Conservation (phyloP, 2,113 vertebrate species). For the Chaetodon auriga region DNA sequence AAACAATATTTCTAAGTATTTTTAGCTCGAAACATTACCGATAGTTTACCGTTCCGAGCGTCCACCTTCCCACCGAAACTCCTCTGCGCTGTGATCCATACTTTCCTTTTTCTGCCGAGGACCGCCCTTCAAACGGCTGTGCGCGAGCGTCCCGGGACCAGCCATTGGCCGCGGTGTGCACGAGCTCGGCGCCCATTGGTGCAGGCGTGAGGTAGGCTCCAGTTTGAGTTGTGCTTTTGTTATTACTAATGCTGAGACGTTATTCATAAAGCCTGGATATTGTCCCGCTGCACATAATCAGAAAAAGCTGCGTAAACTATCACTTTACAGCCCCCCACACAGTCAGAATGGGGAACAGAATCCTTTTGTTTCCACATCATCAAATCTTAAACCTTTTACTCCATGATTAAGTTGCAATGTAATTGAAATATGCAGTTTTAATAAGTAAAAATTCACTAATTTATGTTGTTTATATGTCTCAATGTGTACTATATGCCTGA, state of each 20-base stretch:
- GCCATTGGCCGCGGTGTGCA: conserved; percentile 77
- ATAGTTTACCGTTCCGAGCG: neutral
- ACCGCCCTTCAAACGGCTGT: conserved; percentile 80
- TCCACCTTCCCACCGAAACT: conserved; percentile 6
- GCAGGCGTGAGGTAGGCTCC: conserved; percentile 34
- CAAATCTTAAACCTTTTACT: neutral
- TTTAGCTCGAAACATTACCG: neutral
- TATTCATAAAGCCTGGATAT: conserved; percentile 71
- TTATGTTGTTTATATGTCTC: neutral
- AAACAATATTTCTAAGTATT: neutral
- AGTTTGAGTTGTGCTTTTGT: conserved; percentile 85
- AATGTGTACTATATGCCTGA: neutral
- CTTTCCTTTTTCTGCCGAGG: conserved; percentile 69
- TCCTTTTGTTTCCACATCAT: neutral
- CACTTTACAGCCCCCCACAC: conserved; percentile 17
- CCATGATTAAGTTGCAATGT: neutral
- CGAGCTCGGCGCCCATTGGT: conserved; percentile 78
- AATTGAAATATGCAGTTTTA: neutral
- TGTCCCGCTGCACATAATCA: conserved; percentile 38
- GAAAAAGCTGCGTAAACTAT: conserved; percentile 39
- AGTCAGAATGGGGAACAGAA: neutral
- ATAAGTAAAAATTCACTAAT: neutral
- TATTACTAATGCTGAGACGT: conserved; percentile 74
- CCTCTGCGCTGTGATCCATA: conserved; percentile 34
- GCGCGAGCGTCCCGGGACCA: conserved; percentile 23